These are phyloP conservation scores for Casuarius casuarius DNA, from an alignment of 2,113 vertebrate genomes.

Conservation along the genomic window DNA sequence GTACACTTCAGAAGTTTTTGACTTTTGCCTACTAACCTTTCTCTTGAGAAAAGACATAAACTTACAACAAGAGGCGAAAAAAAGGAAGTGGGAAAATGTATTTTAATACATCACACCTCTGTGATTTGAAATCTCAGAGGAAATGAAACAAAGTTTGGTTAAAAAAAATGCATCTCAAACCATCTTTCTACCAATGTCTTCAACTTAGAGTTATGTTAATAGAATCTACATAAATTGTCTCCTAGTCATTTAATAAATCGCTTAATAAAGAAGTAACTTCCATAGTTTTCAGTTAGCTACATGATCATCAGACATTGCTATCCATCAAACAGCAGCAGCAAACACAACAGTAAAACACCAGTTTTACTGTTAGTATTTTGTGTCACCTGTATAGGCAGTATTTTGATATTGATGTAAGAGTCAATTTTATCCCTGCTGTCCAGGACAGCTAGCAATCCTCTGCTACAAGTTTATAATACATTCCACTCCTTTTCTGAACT, in stretches of 20 bases:
- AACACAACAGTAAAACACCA: slow-evolving; percentile 8
- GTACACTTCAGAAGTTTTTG: background rate
- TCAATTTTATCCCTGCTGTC: slow-evolving; percentile 6
- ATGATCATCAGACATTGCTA: slow-evolving; percentile 17
- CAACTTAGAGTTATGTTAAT: background rate
- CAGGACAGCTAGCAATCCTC: background rate
- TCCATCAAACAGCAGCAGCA: slow-evolving; percentile 17
- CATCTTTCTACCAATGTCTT: background rate
- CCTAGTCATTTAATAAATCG: slow-evolving; percentile 34
- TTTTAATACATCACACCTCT: background rate
- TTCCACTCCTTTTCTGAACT: background rate
- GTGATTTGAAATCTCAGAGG: background rate
- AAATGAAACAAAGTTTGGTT: slow-evolving; percentile 30
- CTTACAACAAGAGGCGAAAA: background rate
- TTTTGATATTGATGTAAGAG: slow-evolving; percentile 28
- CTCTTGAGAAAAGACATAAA: background rate
- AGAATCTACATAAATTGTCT: background rate
- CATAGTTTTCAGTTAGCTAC: slow-evolving; percentile 15
- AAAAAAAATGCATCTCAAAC: slow-evolving; percentile 2
- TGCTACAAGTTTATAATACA: background rate
- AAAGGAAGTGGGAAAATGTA: background rate
- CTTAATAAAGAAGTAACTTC: slow-evolving; percentile 54
- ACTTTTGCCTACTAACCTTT: background rate
- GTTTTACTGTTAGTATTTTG: background rate
- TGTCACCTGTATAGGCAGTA: slow-evolving; percentile 3